Evolutionary conservation across 2,888 invertebrate species (phyloP).

Genomic region (Ecdyonurus torrentis): DNA sequence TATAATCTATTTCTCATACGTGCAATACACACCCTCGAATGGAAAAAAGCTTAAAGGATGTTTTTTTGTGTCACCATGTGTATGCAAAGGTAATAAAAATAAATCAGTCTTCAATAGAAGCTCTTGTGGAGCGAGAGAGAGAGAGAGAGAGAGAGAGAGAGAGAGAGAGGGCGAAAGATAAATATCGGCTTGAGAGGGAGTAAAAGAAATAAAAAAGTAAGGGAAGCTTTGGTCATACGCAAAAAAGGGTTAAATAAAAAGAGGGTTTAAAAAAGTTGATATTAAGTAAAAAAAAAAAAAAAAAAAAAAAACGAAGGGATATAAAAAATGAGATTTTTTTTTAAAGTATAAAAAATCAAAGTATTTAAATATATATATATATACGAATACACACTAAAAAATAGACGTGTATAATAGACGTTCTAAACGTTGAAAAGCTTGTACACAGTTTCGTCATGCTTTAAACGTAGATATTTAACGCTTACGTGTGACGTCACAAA

Average conservation of each 20-base stretch:
- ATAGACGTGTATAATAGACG: too few species aligned
- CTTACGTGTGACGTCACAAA: too few species aligned
- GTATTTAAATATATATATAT: too few species aligned
- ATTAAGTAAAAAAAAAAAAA: not conserved
- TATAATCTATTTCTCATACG: too few species aligned
- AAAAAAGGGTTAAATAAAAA: not conserved
- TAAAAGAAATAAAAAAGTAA: not conserved
- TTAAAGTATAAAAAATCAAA: too few species aligned
- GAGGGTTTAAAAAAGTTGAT: not conserved
- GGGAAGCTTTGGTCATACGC: not conserved
- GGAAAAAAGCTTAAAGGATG: not conserved
- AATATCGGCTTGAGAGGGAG: not conserved
- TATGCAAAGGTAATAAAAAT: slow-evolving; percentile 1
- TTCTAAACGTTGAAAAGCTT: too few species aligned
- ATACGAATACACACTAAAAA: too few species aligned
- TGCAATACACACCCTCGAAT: not conserved
- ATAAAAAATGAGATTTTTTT: not conserved
- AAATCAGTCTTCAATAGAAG: not conserved
- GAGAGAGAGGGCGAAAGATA: not conserved
- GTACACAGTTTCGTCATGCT: too few species aligned
- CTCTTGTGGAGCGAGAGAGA: not conserved
- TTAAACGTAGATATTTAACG: too few species aligned
- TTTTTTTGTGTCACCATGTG: slow-evolving; percentile 2
- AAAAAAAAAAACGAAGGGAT: not conserved
- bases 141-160: not conserved